Evolutionary conservation across 2,888 invertebrate species (phyloP), one percentile per base, ranked within the genome.

Genomic region (Xylota sylvarum): DNA sequence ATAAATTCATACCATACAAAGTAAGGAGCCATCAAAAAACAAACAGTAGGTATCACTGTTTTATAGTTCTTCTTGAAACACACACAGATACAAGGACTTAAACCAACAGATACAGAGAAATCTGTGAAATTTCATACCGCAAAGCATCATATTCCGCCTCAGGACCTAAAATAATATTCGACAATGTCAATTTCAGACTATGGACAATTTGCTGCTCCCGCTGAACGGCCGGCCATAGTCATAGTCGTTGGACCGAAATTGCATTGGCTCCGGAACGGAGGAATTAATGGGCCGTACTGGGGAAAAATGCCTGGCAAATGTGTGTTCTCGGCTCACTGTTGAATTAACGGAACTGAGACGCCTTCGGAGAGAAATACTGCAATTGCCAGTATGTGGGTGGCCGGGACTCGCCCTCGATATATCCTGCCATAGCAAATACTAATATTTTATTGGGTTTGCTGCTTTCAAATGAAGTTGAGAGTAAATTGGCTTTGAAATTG

Each of bases 401-500:
- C n/a, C 14, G 27, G 27, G 14, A 9, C 14, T 43, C 3, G 43
- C 23, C 37, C 46, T 17, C 12, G 40, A 43, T 37, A 37, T 50
- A 46, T 52, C 14, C 30, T 30, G 27, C 56, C 58, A 70, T 50
- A 76, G 69, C 40, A 65, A 74, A 80, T 80, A 77, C 70, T 56
- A 81, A 85, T 85, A 85, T 85, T 85, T 85, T 85, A 81, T 85
- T 81, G 58, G 32, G 70, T 79, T 85, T 77, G 73, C 46, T 80
- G 58, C 52, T 81, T 56, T 72, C 70, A 85, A 81, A 81, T 72
- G 85, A 72, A 81, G 80, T 85, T 81, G 85, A 85, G 72, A 85
- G 80, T 85, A 81, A 85, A 85, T 85, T 85, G 85, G 72, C 74
- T 85, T 80, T 77, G 52, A 76, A 81, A 85, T 81, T 85, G 85